A percentile compares a stretch with the other conserved stretches of the same genome.
These are phyloP conservation scores for Oxygymnocypris stewartii DNA, from an alignment of 2,113 vertebrate genomes.

Conservation along the genomic window DNA sequence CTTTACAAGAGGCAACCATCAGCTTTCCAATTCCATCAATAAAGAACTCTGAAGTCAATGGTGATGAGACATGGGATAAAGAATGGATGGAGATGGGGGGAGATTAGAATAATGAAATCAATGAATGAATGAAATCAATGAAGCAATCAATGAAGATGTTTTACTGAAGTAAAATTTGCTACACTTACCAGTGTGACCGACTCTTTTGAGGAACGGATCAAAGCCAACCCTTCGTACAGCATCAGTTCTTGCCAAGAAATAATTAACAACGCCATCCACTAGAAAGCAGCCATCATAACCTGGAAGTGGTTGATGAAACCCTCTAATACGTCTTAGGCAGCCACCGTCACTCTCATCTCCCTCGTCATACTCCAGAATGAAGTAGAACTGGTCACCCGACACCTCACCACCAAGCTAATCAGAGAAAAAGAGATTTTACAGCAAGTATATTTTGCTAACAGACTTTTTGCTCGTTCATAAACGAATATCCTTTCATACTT, in stretches of 20 bases:
- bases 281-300: conserved; percentile 69
- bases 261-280: conserved; percentile 70
- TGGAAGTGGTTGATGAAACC: conserved; percentile 59
- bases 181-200: conserved; percentile 73
- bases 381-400: conserved; percentile 65
- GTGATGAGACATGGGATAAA: background rate
- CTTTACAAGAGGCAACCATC: conserved; percentile 69
- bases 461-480: background rate
- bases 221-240: conserved; percentile 70
- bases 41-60: conserved; percentile 72
- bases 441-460: background rate
- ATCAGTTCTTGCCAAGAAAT: conserved; percentile 78
- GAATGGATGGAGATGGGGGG: background rate
- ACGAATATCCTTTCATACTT: conserved; percentile 48
- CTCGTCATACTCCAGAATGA: conserved; percentile 68
- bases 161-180: background rate
- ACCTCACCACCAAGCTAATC: conserved; percentile 73
- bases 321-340: conserved; percentile 64
- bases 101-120: background rate
- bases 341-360: conserved; percentile 61
- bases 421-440: background rate
- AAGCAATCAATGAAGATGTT: background rate
- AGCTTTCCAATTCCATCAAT: conserved; percentile 75
- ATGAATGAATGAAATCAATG: background rate
- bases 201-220: conserved; percentile 72